phyloP scores from a whole-genome alignment of 2,113 vertebrate species.

The Leptosomus discolor region DNA sequence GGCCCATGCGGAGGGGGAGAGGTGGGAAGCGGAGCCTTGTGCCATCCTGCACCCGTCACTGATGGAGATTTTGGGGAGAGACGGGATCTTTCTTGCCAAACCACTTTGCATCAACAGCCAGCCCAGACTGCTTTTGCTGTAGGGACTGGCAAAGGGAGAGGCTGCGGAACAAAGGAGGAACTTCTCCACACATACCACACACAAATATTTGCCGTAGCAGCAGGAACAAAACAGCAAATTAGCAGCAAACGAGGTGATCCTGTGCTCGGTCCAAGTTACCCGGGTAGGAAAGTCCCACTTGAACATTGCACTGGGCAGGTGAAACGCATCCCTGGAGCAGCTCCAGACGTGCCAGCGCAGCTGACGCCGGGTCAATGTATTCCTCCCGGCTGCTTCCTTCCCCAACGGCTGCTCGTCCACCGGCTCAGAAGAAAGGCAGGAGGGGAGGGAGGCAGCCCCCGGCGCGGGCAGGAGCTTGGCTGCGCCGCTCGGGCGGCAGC shows the following conservation, averaged over 20 bases:
- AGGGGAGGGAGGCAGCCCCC: neutral
- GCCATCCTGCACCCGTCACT: neutral
- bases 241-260: constrained; percentile 37
- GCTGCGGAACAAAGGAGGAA: constrained; percentile 37
- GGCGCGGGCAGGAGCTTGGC: neutral
- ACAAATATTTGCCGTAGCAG: constrained; percentile 59
- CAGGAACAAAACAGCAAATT: constrained; percentile 49
- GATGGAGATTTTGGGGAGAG: constrained; percentile 15
- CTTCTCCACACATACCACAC: constrained; percentile 40
- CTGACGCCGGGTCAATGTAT: neutral
- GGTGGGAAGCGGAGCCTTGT: neutral
- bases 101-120: neutral
- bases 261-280: neutral
- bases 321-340: neutral
- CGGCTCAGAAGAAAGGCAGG: neutral
- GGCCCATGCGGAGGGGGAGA: neutral
- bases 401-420: neutral
- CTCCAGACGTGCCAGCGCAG: neutral
- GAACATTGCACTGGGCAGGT: neutral
- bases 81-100: constrained; percentile 25
- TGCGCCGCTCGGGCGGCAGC: neutral
- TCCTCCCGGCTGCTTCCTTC: constrained; percentile 10
- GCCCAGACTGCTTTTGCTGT: constrained; percentile 45
- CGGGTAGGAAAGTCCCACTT: constrained; percentile 43
- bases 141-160: constrained; percentile 51